Conservation (phyloP, 2,888 invertebrate genomes). For the Apamea sordens region DNA sequence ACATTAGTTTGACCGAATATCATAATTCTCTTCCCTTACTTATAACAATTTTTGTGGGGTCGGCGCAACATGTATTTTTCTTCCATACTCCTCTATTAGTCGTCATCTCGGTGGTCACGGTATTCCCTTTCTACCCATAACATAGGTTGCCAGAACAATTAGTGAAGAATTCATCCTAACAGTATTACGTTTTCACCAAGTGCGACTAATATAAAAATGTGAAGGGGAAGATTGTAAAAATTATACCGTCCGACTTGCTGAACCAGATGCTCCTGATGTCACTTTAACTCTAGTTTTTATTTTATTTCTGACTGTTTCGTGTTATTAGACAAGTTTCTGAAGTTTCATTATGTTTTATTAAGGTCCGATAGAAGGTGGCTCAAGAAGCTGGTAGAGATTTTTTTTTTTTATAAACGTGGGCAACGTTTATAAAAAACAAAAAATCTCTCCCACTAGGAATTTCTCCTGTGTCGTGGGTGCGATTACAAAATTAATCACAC, state of each 20-base stretch:
- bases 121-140: neutral
- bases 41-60: neutral
- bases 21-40: too few relatives aligned
- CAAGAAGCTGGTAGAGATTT: neutral
- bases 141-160: neutral
- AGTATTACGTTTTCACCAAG: neutral
- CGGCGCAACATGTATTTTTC: neutral
- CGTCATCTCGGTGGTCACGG: neutral
- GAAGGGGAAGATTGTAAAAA: conserved; percentile 53
- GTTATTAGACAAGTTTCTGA: conserved; percentile 63
- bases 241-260: conserved; percentile 41
- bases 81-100: neutral
- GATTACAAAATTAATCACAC: neutral
- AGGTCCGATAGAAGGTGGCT: conserved; percentile 3
- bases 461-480: too few relatives aligned
- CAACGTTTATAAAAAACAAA: too few relatives aligned
- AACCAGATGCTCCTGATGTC: conserved; percentile 59
- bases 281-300: conserved; percentile 55
- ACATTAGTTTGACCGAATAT: neutral
- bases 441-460: too few relatives aligned
- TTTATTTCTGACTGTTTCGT: conserved; percentile 51
- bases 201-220: conserved; percentile 31
- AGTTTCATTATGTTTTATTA: conserved; percentile 47
- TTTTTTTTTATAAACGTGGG: too few relatives aligned
- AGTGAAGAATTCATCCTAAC: neutral